phyloP scores from a whole-genome alignment of 1,140 invertebrate genomes.

The Neodiprion fabricii region DNA sequence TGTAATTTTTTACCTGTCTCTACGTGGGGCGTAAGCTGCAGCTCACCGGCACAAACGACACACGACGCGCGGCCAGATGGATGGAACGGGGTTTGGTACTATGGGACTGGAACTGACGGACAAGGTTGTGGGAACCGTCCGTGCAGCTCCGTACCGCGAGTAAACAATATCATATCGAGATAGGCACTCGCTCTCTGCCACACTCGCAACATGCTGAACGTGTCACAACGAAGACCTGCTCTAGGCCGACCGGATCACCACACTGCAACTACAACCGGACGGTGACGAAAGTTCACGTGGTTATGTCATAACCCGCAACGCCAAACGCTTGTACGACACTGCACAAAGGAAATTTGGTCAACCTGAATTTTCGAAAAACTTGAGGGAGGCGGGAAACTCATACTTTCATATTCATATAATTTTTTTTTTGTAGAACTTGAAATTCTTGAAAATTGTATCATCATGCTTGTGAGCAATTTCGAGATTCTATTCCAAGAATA shows the following conservation, averaged over 20 bases:
- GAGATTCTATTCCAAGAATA: no score
- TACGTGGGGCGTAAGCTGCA: neutral
- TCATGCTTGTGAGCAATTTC: no score
- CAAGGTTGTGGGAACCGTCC: slow-evolving; percentile 34
- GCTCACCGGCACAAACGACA: slow-evolving; percentile 18
- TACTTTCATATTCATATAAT: no score
- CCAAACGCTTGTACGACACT: no score
- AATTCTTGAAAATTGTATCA: no score
- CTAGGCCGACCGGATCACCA: slow-evolving; percentile 24
- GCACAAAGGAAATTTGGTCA: no score
- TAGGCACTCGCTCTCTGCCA: slow-evolving; percentile 8
- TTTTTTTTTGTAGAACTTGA: no score
- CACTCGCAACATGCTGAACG: neutral
- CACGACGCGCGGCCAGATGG: neutral
- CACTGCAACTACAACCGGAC: slow-evolving; percentile 1
- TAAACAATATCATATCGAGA: slow-evolving; percentile 9
- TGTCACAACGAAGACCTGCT: slow-evolving; percentile 24
- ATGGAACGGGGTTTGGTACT: neutral
- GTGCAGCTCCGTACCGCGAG: neutral
- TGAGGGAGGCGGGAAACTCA: no score
- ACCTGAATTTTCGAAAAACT: no score
- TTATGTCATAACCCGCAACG: no score
- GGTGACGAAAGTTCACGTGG: neutral
- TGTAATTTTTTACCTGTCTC: slow-evolving; percentile 8
- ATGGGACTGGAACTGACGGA: slow-evolving; percentile 11